Conservation (phyloP, 2,888 invertebrate species). For the Drosophila mercatorum region DNA sequence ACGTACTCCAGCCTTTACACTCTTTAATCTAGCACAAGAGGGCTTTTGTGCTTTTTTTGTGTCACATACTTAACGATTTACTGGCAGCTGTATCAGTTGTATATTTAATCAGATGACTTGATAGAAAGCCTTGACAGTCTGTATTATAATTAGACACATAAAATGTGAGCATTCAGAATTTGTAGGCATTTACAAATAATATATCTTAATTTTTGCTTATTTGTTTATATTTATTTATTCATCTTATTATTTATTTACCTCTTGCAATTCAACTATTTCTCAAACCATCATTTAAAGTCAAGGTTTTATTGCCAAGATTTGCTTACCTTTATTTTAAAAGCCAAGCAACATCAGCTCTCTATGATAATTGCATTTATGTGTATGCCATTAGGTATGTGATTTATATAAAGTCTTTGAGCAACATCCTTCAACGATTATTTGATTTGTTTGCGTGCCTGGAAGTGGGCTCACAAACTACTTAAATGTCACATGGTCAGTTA, state of each 20-base stretch:
- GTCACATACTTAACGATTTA: constrained; percentile 1
- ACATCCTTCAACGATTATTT: constrained; percentile 57
- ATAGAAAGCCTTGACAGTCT: background rate
- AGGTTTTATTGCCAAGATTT: background rate
- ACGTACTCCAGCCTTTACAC: background rate
- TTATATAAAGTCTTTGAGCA: constrained; percentile 33
- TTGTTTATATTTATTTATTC: too few species aligned
- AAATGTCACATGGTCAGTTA: constrained; percentile 76
- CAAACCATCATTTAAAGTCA: background rate
- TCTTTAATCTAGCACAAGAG: background rate
- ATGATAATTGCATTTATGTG: constrained; percentile 32
- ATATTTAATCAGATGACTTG: background rate
- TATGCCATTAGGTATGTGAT: constrained; percentile 53
- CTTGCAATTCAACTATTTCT: background rate
- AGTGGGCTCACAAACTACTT: constrained; percentile 54
- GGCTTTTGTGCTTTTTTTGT: constrained; percentile 4
- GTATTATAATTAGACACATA: background rate
- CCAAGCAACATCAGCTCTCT: background rate
- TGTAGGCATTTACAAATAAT: background rate
- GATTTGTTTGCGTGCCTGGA: constrained; percentile 44
- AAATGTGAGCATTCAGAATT: background rate
- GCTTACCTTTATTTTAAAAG: background rate
- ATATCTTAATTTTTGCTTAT: too few species aligned
- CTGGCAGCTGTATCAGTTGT: constrained; percentile 1
- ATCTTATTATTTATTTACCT: too few species aligned